phyloP scores from a whole-genome alignment of 2,113 vertebrate species.

The Syrrhaptes paradoxus region DNA sequence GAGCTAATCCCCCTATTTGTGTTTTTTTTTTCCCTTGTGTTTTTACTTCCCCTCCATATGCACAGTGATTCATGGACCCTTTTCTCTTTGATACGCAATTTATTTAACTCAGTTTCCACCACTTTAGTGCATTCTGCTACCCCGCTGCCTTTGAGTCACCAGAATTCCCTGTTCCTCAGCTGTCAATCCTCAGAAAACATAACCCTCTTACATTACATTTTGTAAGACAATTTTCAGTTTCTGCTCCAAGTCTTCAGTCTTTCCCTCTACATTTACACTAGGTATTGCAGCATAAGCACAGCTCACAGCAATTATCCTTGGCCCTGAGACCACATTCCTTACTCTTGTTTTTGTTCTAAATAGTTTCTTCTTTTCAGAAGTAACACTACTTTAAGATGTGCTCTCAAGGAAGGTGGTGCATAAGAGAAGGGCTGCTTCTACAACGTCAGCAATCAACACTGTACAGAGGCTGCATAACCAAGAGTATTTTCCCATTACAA shows the following conservation, averaged over 20 bases:
- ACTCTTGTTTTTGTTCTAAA: not conserved
- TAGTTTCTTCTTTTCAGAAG: not conserved
- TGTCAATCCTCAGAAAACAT: not conserved
- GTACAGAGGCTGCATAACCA: not conserved
- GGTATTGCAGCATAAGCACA: not conserved
- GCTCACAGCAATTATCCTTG: not conserved
- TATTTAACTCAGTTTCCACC: not conserved
- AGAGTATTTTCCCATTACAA: not conserved
- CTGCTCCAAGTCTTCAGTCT: not conserved
- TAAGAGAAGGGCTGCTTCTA: not conserved
- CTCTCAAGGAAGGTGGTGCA: not conserved
- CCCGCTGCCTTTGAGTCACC: not conserved
- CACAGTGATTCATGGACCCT: not conserved
- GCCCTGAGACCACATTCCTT: not conserved
- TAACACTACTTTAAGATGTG: not conserved
- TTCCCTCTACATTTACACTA: not conserved
- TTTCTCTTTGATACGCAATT: not conserved
- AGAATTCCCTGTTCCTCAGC: not conserved
- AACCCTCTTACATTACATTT: not conserved
- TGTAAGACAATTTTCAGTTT: not conserved
- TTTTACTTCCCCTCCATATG: not conserved
- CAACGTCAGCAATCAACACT: not conserved
- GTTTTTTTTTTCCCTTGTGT: not conserved
- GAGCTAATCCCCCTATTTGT: not conserved
- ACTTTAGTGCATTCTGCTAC: not conserved